These are phyloP conservation scores for Australoheros scitulus DNA, from an alignment of 2,113 vertebrate species.

Conservation along the genomic window DNA sequence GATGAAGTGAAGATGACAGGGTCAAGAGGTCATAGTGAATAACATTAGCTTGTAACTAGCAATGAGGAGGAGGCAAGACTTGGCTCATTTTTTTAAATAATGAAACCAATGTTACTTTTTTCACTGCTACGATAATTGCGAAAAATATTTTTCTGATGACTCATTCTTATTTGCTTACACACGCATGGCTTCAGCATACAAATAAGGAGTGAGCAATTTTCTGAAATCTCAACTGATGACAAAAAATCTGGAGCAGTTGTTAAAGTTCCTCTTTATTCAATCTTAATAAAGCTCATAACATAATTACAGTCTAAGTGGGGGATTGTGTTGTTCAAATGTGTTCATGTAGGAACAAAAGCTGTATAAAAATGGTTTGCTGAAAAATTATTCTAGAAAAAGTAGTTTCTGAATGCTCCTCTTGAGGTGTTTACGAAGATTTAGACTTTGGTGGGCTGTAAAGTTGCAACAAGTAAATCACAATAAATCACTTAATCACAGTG, in stretches of 20 bases:
- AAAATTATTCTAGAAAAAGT: background rate
- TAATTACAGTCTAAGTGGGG: background rate
- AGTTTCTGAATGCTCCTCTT: background rate
- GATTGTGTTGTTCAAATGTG: background rate
- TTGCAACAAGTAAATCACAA: background rate
- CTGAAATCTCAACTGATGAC: background rate
- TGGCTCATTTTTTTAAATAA: too few species aligned
- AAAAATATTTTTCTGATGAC: background rate
- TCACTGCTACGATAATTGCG: background rate
- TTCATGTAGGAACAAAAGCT: background rate
- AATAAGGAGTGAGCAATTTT: background rate
- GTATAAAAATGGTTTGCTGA: background rate
- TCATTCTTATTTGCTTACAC: background rate
- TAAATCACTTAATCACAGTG: too few species aligned
- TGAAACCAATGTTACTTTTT: background rate
- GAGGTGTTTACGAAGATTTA: background rate
- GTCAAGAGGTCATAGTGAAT: conserved; percentile 11
- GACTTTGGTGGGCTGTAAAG: background rate
- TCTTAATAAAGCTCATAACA: background rate
- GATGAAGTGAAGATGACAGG: background rate
- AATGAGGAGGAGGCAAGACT: too few species aligned
- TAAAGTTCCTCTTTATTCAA: background rate
- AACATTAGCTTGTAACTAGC: background rate
- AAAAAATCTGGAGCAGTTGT: background rate
- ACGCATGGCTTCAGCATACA: rapidly evolving